Conservation (phyloP, 2,888 invertebrate genomes). For the Drosophila cyrtoloma region DNA sequence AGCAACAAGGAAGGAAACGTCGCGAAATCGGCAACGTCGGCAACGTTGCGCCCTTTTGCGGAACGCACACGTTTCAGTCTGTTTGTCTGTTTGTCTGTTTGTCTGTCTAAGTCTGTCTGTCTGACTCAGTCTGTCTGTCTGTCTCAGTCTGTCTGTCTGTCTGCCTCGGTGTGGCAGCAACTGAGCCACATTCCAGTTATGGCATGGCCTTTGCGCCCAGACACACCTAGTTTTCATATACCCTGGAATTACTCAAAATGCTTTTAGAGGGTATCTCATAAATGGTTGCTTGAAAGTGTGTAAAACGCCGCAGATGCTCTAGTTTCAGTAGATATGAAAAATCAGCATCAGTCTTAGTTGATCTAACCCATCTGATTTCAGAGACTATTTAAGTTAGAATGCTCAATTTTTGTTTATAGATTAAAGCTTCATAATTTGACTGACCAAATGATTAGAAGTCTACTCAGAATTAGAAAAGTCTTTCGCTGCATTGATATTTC, state of each 20-base stretch:
- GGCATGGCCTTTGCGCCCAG: conserved; percentile 69
- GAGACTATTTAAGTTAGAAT: not conserved
- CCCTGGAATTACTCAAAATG: not conserved
- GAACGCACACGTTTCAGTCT: conserved; percentile 38
- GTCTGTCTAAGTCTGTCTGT: no score
- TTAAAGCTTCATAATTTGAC: not conserved
- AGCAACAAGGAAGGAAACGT: conserved; percentile 70
- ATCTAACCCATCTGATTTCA: not conserved
- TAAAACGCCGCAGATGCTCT: not conserved
- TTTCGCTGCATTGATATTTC: not conserved
- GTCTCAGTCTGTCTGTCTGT: no score
- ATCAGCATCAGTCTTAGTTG: not conserved
- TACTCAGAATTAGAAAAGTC: not conserved
- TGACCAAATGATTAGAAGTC: not conserved
- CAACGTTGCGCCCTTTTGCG: conserved; percentile 59
- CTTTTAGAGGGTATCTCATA: not conserved
- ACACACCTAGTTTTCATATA: conserved; percentile 71
- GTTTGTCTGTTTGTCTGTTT: not conserved
- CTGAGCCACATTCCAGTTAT: conserved; percentile 73
- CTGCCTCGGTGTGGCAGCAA: conserved; percentile 34
- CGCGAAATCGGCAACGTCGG: conserved; percentile 4
- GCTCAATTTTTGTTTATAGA: not conserved
- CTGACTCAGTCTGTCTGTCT: not conserved
- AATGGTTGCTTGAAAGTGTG: not conserved
- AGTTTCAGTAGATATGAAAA: not conserved